Evolutionary conservation across 1,140 invertebrate genomes (phyloP), one percentile per base, ranked within the genome.

Genomic region (Neelides sp.): DNA sequence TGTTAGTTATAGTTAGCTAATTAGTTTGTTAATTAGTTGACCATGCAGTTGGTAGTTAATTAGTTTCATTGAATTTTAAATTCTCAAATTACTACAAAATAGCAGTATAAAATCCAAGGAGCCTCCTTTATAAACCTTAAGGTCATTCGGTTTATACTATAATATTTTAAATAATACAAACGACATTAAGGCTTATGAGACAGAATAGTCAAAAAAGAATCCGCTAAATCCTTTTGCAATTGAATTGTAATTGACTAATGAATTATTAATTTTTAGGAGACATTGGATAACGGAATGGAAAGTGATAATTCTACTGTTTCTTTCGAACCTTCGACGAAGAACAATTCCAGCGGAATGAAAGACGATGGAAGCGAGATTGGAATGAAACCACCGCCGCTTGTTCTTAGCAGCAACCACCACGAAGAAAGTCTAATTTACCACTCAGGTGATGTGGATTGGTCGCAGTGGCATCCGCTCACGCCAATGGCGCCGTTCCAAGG

Each of bases 51-150:
- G n/a, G 19, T 30, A 30, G 13, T 3, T 10, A 2, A 44, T 20
- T 35, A 15, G 3, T 22, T 35, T 30, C 19, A 4, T 3, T 45
- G 22, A 32, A 10, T 42, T 42, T 30, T 23, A 10, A 8, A 47
- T 30, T 34, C 45, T 13, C 42, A 45, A n/a, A 22, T 45, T 17
- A 27, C 42, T 19, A 30, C 30, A 13, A 45, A 45, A 24, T 28
- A 30, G 17, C 42, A 28, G 42, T 45, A 45, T 5, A n/a, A n/a
- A n/a, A n/a, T n/a, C n/a, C n/a, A n/a, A n/a, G n/a, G n/a, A n/a
- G n/a, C n/a, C n/a, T n/a, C n/a, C n/a, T n/a, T n/a, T n/a, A n/a
- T n/a, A n/a, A n/a, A n/a, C n/a, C n/a, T n/a, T n/a, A n/a, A n/a
- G n/a, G n/a, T n/a, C n/a, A n/a, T n/a, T n/a, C n/a, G n/a, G n/a